Evolutionary conservation across 2,797 vertebrate genomes (phyloP).

Genomic region (Coreius guichenoti): DNA sequence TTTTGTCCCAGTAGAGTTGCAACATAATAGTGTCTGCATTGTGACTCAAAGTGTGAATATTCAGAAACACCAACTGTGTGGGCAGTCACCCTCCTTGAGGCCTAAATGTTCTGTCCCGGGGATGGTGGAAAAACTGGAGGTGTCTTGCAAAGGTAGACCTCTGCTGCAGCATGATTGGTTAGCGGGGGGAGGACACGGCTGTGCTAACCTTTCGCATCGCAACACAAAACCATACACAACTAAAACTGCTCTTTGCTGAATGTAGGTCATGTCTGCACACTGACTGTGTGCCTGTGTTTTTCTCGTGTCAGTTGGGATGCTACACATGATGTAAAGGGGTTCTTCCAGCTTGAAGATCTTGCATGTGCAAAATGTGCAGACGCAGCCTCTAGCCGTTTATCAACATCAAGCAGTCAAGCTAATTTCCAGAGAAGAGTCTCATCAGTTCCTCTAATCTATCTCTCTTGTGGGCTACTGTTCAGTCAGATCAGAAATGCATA

Average conservation of each 20-base stretch:
- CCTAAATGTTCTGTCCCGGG: slow-evolving; percentile 1
- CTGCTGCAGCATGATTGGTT: slow-evolving; percentile 9
- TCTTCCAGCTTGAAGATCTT: neutral
- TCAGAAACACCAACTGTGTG: slow-evolving; percentile 11
- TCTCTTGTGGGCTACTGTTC: neutral
- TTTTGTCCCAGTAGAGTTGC: neutral
- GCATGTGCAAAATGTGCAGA: slow-evolving; percentile 12
- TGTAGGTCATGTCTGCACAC: slow-evolving; percentile 18
- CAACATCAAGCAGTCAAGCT: slow-evolving; percentile 41
- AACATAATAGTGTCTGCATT: neutral
- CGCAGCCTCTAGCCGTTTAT: slow-evolving; percentile 16
- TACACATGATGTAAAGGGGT: neutral
- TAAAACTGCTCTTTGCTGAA: slow-evolving; percentile 8
- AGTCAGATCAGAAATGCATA: neutral
- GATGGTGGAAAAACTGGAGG: slow-evolving; percentile 60
- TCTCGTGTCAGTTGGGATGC: neutral
- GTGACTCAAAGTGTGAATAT: neutral
- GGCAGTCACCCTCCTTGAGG: neutral
- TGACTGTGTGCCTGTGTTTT: neutral
- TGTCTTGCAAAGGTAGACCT: slow-evolving; percentile 36
- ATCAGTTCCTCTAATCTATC: slow-evolving; percentile 24
- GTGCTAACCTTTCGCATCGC: slow-evolving; percentile 32
- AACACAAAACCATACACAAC: neutral
- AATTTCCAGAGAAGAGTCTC: slow-evolving; percentile 41
- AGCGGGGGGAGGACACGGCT: neutral